phyloP scores from a whole-genome alignment of 2,113 vertebrate species.

The Rana temporaria region DNA sequence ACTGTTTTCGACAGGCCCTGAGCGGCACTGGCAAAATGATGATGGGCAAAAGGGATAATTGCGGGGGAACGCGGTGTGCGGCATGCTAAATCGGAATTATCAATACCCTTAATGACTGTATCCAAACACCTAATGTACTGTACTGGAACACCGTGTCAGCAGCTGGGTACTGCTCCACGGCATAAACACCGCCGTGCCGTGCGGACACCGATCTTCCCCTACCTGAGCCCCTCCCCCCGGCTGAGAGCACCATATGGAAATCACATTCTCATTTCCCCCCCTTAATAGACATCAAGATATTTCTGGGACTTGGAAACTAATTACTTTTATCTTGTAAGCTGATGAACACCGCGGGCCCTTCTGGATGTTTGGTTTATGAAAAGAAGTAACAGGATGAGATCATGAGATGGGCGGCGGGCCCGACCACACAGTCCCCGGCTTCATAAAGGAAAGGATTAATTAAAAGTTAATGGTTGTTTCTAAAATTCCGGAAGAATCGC shows the following conservation, averaged over 20 bases:
- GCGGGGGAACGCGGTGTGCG: conserved; percentile 19
- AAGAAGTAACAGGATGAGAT: background rate
- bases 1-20: conserved; percentile 25
- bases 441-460: conserved; percentile 7
- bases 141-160: conserved; percentile 4
- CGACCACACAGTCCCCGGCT: background rate
- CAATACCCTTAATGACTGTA: conserved; percentile 47
- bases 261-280: conserved; percentile 11
- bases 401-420: no score
- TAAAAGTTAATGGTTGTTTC: conserved; percentile 21
- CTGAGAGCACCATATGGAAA: conserved; percentile 28
- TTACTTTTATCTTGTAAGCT: conserved; percentile 31
- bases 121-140: conserved; percentile 39
- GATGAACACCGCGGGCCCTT: conserved; percentile 16
- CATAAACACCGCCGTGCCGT: background rate
- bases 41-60: conserved; percentile 41
- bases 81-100: conserved; percentile 42
- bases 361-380: background rate
- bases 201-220: background rate
- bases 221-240: conserved; percentile 1
- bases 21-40: conserved; percentile 39
- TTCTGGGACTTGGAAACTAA: conserved; percentile 24
- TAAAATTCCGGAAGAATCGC: background rate
- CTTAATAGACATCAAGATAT: conserved; percentile 37
- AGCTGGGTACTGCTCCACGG: conserved; percentile 6